Percentiles rank a stretch among this genome's conserved stretches.
Conservation (phyloP, 2,797 vertebrate genomes). For the Anabacerthia variegaticeps region DNA sequence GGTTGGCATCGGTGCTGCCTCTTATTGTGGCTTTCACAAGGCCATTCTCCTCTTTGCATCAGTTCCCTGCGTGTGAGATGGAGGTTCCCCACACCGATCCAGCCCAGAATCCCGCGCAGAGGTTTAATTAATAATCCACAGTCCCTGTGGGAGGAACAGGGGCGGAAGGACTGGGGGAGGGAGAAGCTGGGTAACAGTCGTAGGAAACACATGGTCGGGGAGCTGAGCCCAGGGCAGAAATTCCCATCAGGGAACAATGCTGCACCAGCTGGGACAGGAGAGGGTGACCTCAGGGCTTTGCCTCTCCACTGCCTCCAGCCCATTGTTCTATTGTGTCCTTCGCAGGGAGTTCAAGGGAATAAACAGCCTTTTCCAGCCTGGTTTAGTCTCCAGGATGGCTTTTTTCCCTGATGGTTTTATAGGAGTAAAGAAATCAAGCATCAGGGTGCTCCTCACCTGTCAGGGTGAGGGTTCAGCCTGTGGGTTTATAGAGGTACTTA, state of each 20-base stretch:
- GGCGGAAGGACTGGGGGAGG: conserved; percentile 60
- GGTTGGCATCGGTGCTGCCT: background rate
- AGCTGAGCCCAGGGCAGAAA: conserved; percentile 23
- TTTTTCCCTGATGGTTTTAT: background rate
- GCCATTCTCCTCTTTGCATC: background rate
- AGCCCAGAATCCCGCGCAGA: background rate
- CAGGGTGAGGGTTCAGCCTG: accelerated
- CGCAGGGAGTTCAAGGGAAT: conserved; percentile 40
- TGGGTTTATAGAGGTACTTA: background rate
- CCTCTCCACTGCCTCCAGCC: conserved; percentile 21
- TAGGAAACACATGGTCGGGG: conserved; percentile 61
- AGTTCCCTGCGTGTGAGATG: background rate
- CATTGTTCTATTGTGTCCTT: conserved; percentile 68
- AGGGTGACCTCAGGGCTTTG: conserved; percentile 62
- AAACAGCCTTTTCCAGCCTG: conserved; percentile 40
- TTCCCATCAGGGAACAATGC: conserved; percentile 71
- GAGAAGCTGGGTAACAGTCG: conserved; percentile 26
- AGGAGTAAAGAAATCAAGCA: background rate
- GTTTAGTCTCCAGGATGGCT: background rate
- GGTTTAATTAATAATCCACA: conserved; percentile 31
- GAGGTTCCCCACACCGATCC: background rate
- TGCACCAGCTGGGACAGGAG: conserved; percentile 57
- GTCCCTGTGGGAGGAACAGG: conserved; percentile 26
- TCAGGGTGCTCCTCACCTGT: background rate
- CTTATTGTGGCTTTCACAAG: background rate